Percentiles rank a stretch among this genome's conserved stretches.
Conservation (phyloP, 2,888 invertebrate genomes). For the Aporophyla lueneburgensis region DNA sequence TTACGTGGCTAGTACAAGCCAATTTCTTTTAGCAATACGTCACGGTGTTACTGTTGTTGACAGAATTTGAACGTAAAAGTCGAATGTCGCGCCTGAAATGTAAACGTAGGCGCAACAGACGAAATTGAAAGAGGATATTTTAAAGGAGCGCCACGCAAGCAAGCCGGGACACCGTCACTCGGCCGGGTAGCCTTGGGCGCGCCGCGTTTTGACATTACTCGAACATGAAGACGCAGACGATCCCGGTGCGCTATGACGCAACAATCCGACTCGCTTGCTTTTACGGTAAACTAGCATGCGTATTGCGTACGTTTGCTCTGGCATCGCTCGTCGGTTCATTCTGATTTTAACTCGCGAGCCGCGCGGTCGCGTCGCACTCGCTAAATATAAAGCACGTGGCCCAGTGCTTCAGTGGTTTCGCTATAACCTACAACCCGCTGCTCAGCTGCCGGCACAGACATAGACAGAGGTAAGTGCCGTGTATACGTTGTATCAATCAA, state of each 20-base stretch:
- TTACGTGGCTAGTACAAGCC: conserved; percentile 5
- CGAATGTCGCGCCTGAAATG: conserved; percentile 19
- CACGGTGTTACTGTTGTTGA: conserved; percentile 41
- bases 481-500: conserved; percentile 39
- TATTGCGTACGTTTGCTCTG: conserved; percentile 65
- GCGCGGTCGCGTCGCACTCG: conserved; percentile 74
- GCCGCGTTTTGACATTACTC: conserved; percentile 27
- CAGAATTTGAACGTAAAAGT: conserved; percentile 43
- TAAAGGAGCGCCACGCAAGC: conserved; percentile 18
- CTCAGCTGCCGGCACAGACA: conserved; percentile 53
- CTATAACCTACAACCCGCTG: conserved; percentile 77
- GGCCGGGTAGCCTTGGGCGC: conserved; percentile 40
- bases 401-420: conserved; percentile 76
- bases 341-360: conserved; percentile 81
- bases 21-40: conserved; percentile 41
- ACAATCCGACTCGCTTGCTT: conserved; percentile 75
- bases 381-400: conserved; percentile 86
- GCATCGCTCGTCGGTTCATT: conserved; percentile 76
- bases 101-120: conserved; percentile 26
- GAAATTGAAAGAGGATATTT: conserved; percentile 43
- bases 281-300: conserved; percentile 65
- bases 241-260: conserved; percentile 74
- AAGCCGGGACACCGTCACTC: conserved; percentile 18
- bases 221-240: conserved; percentile 42
- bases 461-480: conserved; percentile 61